A percentile compares a stretch with the other conserved stretches of the same genome.
Conservation (phyloP, 2,113 vertebrate species). For the Anguilla rostrata region DNA sequence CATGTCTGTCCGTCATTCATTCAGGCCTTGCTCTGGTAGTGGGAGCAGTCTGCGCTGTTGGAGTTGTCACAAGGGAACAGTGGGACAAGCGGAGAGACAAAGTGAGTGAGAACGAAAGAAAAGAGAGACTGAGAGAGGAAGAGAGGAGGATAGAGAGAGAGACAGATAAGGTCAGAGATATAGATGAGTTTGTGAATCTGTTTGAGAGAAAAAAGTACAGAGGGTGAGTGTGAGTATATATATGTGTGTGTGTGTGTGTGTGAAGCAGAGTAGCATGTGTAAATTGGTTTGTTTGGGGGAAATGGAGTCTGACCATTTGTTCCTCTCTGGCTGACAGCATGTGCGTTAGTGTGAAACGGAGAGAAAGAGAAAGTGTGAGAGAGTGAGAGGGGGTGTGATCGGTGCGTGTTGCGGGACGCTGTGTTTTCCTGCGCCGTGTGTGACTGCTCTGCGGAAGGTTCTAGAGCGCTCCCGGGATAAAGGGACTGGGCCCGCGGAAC, state of each 20-base stretch:
- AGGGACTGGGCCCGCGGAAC: not conserved
- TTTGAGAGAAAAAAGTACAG: not conserved
- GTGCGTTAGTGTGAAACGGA: not conserved
- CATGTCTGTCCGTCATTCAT: not conserved
- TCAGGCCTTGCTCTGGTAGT: not conserved
- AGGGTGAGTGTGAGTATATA: too few relatives aligned
- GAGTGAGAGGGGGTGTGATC: not conserved
- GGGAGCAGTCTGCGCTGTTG: not conserved
- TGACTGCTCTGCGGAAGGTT: not conserved
- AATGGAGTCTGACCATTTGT: too few relatives aligned
- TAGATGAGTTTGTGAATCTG: not conserved
- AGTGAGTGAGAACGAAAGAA: not conserved
- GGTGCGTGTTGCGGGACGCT: not conserved
- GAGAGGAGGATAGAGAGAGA: not conserved
- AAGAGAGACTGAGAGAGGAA: not conserved
- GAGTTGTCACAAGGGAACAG: not conserved
- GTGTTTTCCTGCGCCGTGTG: not conserved
- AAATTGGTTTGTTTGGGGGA: not conserved
- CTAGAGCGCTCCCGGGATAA: not conserved
- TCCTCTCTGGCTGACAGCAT: not conserved
- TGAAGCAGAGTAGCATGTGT: too few relatives aligned
- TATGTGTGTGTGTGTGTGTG: too few relatives aligned
- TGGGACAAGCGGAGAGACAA: not conserved
- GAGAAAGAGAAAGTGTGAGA: not conserved
- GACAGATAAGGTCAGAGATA: not conserved